These are phyloP conservation scores for Zoroaster sp. DNA, from an alignment of 53 echinoderm and acorn worm genomes.

Conservation along the genomic window DNA sequence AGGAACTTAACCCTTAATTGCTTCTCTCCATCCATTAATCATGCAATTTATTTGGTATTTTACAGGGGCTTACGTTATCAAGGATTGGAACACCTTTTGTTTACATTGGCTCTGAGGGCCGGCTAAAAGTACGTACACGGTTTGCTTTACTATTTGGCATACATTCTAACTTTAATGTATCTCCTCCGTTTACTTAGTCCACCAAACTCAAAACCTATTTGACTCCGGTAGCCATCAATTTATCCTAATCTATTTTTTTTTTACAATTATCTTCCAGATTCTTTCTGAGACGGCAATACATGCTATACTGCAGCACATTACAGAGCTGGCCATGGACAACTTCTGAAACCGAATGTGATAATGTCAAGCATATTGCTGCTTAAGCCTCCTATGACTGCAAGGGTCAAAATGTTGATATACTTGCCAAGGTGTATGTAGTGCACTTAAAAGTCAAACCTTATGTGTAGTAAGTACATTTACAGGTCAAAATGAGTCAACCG, in stretches of 20 bases:
- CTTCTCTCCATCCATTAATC: too few relatives aligned
- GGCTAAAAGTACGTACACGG: conserved; percentile 72
- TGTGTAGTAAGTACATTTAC: too few relatives aligned
- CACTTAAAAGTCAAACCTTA: too few relatives aligned
- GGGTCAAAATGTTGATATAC: too few relatives aligned
- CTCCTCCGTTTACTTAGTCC: background rate
- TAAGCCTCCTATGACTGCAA: background rate
- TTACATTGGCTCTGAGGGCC: conserved; percentile 81
- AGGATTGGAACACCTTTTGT: conserved; percentile 85
- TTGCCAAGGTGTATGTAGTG: too few relatives aligned
- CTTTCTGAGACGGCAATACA: conserved; percentile 39
- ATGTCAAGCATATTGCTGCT: background rate
- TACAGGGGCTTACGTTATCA: conserved; percentile 75
- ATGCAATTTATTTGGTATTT: too few relatives aligned
- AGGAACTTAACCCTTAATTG: too few relatives aligned
- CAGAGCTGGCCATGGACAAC: conserved; percentile 60
- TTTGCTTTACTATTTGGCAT: background rate
- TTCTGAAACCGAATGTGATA: background rate
- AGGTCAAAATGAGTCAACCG: too few relatives aligned
- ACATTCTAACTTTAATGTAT: background rate
- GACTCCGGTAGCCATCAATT: too few relatives aligned
- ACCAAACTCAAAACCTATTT: too few relatives aligned
- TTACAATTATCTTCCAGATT: conserved; percentile 48
- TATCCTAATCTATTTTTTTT: too few relatives aligned
- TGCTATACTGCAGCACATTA: conserved; percentile 61